phyloP scores from a whole-genome alignment of 2,797 vertebrate genomes.

The Mionectes olivaceus region DNA sequence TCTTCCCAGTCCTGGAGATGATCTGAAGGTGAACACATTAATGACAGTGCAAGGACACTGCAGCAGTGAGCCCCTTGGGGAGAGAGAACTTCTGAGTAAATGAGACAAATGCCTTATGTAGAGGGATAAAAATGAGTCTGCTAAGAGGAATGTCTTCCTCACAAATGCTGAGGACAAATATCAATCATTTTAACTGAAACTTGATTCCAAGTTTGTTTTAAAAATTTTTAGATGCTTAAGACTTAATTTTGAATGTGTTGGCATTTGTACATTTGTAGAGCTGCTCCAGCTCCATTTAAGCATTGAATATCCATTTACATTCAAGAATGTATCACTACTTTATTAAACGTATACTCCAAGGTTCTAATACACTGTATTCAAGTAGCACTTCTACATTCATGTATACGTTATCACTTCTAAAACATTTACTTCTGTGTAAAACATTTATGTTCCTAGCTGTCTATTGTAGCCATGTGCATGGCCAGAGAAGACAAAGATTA shows the following conservation, averaged over 20 bases:
- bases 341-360: neutral
- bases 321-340: neutral
- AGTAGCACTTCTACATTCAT: neutral
- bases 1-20: neutral
- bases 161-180: neutral
- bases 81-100: neutral
- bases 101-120: neutral
- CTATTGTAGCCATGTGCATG: neutral
- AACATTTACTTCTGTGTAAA: conserved; percentile 29
- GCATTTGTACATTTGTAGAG: neutral
- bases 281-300: neutral
- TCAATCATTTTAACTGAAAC: neutral
- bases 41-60: neutral
- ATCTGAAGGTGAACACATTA: neutral
- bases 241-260: neutral
- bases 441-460: neutral
- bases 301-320: neutral
- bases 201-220: neutral
- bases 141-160: neutral
- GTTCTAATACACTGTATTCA: neutral
- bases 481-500: conserved; percentile 22
- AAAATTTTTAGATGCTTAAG: neutral
- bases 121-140: neutral
- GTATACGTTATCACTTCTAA: conserved; percentile 17
- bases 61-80: neutral